Conservation (phyloP, 2,113 vertebrate genomes). For the Sylvilagus bachmani region DNA sequence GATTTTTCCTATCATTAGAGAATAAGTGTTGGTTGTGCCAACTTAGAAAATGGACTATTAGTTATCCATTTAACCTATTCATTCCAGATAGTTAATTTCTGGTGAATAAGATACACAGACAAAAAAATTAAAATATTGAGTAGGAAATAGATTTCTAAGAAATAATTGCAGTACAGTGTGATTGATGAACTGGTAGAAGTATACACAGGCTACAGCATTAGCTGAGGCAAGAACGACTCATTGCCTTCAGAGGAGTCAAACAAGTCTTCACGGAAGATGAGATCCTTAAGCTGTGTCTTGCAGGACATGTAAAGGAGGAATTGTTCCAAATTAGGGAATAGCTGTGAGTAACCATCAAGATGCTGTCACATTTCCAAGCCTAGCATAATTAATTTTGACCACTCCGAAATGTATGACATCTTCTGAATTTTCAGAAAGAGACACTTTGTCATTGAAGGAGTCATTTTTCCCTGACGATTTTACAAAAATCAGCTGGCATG, state of each 20-base stretch:
- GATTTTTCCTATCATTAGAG: neutral
- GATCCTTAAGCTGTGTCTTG: neutral
- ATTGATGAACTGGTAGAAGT: neutral
- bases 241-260: neutral
- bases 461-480: neutral
- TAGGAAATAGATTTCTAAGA: neutral
- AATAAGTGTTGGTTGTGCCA: neutral
- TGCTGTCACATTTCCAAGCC: neutral
- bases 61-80: neutral
- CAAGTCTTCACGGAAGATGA: neutral
- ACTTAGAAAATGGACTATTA: neutral
- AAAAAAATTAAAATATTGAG: neutral
- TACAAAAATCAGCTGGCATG: neutral
- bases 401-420: neutral
- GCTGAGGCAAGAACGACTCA: neutral
- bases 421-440: slow-evolving; percentile 18
- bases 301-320: neutral
- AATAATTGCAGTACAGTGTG: neutral
- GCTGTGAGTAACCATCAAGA: neutral
- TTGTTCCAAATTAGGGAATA: neutral
- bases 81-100: neutral
- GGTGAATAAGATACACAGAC: neutral
- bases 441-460: neutral
- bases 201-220: neutral
- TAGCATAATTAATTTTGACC: slow-evolving; percentile 10